Evolutionary conservation across 1,140 invertebrate genomes (phyloP), one percentile per base, ranked within the genome.

Genomic region (Eupeodes corollae): DNA sequence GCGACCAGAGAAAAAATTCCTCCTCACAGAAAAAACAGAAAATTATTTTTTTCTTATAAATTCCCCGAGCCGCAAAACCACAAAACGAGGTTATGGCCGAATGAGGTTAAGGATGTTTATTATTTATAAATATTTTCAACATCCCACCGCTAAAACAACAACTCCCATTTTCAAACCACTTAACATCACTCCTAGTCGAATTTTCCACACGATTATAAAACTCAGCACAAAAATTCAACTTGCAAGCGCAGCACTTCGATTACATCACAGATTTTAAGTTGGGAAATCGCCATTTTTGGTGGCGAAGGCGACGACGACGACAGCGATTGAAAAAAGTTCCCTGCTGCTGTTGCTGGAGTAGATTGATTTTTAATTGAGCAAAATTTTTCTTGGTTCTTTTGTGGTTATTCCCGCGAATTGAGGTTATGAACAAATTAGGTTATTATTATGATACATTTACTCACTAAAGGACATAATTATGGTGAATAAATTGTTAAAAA

Each of bases 361-460:
- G 8, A 26, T 5, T 26, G 21, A 26, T 26, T 26, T 26, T 26
- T 26, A 26, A 26, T 26, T 8, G 3, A 5, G 15, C 5, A 37
- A 37, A n/a, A n/a, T n/a, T 14, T 37, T 37, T 37, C 11, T 42
- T 18, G 13, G 3, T 13, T 18, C 14, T 16, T 21, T 18, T 18
- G 40, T 42, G 11, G 19, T 18, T 13, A 18, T 42, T 18, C 16
- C 6, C 5, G 6, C 19, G 13, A 15, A 14, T 42, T 42, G 40
- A 42, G 40, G 40, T 42, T 42, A 42, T 42, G 40, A 3, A 5
- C 40, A 42, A 42, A 18, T 42, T 42, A 42, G 40, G 40, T 42
- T 42, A 42, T 26, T 26, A 26, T 26, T 26, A 26, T 26, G 21
- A 26, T 26, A 26, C 3, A 26, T 26, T 26, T 26, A 26, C 21